Conservation (phyloP, 2,888 invertebrate species). For the Synanthedon andrenaeformis region DNA sequence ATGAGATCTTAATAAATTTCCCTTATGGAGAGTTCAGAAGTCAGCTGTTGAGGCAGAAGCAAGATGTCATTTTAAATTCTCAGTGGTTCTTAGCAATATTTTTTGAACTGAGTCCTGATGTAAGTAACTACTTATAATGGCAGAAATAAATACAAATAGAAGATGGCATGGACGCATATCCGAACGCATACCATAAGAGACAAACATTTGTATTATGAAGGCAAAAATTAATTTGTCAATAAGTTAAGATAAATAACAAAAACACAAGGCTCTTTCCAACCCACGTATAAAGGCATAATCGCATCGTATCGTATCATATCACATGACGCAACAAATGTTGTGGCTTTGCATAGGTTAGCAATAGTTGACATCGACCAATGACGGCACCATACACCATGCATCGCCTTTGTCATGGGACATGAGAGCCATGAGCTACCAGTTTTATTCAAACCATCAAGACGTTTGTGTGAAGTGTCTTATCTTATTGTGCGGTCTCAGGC, state of each 20-base stretch:
- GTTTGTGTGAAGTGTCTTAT: constrained; percentile 18
- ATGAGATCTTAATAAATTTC: constrained; percentile 2
- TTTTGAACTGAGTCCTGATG: too few species aligned
- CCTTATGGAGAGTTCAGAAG: too few species aligned
- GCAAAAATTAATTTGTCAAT: too few species aligned
- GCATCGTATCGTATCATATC: not conserved
- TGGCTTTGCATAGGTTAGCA: not conserved
- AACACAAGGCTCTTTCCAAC: not conserved
- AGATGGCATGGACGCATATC: too few species aligned
- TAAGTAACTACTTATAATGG: too few species aligned
- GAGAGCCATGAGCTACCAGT: constrained; percentile 13
- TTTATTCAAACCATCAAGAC: constrained; percentile 35
- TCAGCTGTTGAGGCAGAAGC: too few species aligned
- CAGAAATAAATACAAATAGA: too few species aligned
- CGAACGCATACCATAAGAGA: too few species aligned
- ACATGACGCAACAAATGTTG: constrained; percentile 1
- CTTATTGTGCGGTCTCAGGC: constrained; percentile 8
- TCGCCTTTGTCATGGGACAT: constrained; percentile 17
- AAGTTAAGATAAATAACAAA: too few species aligned
- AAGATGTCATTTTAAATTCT: too few species aligned
- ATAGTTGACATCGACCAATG: constrained; percentile 12
- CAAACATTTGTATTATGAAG: too few species aligned
- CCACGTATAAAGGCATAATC: not conserved
- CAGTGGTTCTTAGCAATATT: too few species aligned
- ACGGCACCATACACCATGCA: constrained; percentile 4